These are phyloP conservation scores for Periophthalmus modestus DNA, from an alignment of 2,113 vertebrate species.

Conservation along the genomic window DNA sequence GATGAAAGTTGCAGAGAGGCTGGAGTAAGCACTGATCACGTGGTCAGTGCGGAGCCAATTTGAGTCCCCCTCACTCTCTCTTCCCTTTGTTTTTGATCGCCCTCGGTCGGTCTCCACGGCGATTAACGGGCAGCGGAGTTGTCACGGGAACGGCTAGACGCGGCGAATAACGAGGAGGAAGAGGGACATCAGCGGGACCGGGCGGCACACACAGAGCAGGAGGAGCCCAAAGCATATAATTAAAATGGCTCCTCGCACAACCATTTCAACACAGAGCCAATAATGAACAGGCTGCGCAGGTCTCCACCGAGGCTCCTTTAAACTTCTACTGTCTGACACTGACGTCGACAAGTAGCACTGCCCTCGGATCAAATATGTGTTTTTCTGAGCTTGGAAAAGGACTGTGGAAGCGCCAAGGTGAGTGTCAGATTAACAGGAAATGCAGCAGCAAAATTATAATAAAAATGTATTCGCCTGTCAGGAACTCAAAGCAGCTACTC, in stretches of 20 bases:
- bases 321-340: constrained; percentile 38
- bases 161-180: constrained; percentile 57
- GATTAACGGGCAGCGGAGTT: constrained; percentile 66
- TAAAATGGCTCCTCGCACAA: constrained; percentile 69
- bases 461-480: too few species aligned
- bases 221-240: constrained; percentile 69
- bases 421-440: not conserved
- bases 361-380: not conserved
- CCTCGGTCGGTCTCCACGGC: constrained; percentile 65
- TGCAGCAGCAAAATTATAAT: not conserved
- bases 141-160: constrained; percentile 62
- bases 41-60: constrained; percentile 59
- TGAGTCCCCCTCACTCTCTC: constrained; percentile 52
- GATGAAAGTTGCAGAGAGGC: constrained; percentile 3
- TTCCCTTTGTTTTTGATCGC: constrained; percentile 62
- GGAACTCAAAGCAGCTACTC: too few species aligned
- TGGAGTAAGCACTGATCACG: constrained; percentile 29
- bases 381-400: not conserved
- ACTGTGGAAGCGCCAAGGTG: not conserved
- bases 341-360: constrained; percentile 24
- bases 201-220: constrained; percentile 34
- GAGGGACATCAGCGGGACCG: constrained; percentile 49
- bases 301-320: constrained; percentile 56
- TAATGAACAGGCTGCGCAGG: constrained; percentile 54
- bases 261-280: constrained; percentile 66